These are phyloP conservation scores for Poeciliopsis gracilis DNA, from an alignment of 2,797 vertebrate genomes.

Conservation along the genomic window DNA sequence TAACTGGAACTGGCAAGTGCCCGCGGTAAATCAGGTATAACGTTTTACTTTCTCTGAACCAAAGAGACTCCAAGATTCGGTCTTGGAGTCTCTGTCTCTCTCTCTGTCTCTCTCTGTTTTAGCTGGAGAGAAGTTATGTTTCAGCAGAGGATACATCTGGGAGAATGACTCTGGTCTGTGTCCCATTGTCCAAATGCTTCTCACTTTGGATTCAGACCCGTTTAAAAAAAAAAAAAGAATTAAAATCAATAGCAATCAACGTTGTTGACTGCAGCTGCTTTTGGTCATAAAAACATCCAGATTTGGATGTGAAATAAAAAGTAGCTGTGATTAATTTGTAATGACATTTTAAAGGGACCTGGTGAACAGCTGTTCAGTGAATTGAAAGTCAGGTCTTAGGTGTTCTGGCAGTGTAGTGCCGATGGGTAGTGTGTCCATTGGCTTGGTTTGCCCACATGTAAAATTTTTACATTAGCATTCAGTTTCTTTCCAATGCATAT, in stretches of 20 bases:
- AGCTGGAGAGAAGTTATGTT: background rate
- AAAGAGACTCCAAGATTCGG: background rate
- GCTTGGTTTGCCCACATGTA: conserved; percentile 26
- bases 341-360: background rate
- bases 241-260: background rate
- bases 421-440: conserved; percentile 10
- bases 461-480: conserved; percentile 3
- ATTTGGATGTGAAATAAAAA: background rate
- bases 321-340: background rate
- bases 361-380: background rate
- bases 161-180: background rate
- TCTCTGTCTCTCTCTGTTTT: background rate
- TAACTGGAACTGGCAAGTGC: background rate
- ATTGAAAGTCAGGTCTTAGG: background rate
- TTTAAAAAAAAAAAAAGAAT: background rate
- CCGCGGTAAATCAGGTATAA: background rate
- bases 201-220: background rate
- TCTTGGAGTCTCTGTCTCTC: background rate
- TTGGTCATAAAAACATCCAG: background rate
- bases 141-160: background rate
- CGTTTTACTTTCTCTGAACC: background rate
- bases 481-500: conserved; percentile 25
- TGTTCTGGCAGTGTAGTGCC: too few species aligned
- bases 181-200: background rate
- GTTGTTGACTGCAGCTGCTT: background rate